Conservation (phyloP, 2,113 vertebrate species). For the Petroica traversi region DNA sequence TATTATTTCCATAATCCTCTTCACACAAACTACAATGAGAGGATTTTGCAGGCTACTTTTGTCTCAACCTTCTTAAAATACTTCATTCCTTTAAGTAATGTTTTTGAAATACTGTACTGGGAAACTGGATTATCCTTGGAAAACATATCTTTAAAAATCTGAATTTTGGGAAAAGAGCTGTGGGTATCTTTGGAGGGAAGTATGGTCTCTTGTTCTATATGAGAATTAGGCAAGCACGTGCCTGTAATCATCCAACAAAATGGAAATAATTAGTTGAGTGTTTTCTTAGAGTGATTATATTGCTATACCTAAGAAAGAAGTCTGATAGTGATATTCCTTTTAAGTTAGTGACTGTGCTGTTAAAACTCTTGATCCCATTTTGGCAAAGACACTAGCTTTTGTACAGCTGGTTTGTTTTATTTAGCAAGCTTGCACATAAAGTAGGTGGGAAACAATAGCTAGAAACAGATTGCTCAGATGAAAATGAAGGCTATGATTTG, state of each 20-base stretch:
- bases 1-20: neutral
- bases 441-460: constrained; percentile 34
- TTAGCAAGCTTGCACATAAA: constrained; percentile 39
- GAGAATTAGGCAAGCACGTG: neutral
- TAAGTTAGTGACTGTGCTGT: neutral
- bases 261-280: neutral
- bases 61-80: neutral
- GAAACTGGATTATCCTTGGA: neutral
- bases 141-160: neutral
- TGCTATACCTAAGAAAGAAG: neutral
- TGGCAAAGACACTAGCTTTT: neutral
- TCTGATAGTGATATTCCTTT: neutral
- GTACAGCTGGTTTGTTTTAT: neutral
- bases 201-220: fast-evolving
- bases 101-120: neutral
- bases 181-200: neutral
- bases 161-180: neutral
- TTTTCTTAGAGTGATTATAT: neutral
- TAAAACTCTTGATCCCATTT: neutral
- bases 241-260: neutral
- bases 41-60: constrained; percentile 5
- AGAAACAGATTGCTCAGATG: constrained; percentile 10
- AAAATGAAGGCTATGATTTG: constrained; percentile 10
- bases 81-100: neutral
- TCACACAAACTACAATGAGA: neutral